phyloP scores from a whole-genome alignment of 2,797 vertebrate genomes.

The Phalloptychus januarius region DNA sequence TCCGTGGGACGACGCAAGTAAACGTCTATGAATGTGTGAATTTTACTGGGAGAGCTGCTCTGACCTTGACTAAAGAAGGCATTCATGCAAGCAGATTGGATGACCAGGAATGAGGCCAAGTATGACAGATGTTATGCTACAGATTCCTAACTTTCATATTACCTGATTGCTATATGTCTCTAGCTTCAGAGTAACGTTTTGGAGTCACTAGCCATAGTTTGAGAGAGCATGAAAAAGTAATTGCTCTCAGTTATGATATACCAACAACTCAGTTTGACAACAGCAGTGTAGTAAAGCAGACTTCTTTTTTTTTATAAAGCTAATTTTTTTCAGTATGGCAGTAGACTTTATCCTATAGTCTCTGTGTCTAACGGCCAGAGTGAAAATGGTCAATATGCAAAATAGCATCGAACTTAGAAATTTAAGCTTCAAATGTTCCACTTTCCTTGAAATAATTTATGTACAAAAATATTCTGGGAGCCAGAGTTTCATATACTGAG shows the following conservation, averaged over 20 bases:
- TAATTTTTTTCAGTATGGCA: neutral
- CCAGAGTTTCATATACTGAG: neutral
- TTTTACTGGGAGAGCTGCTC: conserved; percentile 5
- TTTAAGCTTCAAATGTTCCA: neutral
- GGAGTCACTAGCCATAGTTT: neutral
- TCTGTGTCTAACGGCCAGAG: neutral
- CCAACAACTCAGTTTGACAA: neutral
- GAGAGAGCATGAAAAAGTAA: neutral
- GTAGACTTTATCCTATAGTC: neutral
- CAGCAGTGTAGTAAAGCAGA: neutral
- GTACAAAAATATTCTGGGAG: neutral
- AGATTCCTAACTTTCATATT: neutral
- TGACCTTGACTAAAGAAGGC: conserved; percentile 28
- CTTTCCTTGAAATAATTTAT: neutral
- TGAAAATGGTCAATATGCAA: neutral
- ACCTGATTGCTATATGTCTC: neutral
- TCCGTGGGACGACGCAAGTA: conserved; percentile 27
- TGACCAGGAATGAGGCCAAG: neutral
- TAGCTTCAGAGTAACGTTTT: neutral
- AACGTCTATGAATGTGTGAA: conserved; percentile 28
- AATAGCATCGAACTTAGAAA: neutral
- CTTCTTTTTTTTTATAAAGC: neutral
- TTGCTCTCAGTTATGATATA: neutral
- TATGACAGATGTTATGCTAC: neutral
- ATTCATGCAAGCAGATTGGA: neutral